These are phyloP conservation scores for Ramphastos sulfuratus DNA, from an alignment of 2,113 vertebrate species.

Conservation along the genomic window DNA sequence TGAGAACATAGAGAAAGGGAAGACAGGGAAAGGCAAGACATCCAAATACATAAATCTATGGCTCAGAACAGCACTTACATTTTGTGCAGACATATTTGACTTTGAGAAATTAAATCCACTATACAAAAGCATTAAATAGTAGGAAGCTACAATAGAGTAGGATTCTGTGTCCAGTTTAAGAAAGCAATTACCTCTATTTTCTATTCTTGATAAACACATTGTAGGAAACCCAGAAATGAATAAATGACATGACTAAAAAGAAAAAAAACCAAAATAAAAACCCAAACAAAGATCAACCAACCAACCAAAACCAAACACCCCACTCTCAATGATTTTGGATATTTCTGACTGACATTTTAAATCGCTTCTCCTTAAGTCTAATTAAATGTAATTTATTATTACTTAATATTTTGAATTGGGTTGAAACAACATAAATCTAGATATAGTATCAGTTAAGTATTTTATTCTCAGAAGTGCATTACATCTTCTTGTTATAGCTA, in stretches of 20 bases:
- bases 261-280: neutral
- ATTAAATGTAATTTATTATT: neutral
- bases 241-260: neutral
- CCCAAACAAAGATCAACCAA: neutral
- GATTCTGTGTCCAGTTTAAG: neutral
- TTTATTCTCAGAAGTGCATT: constrained; percentile 3
- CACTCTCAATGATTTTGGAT: neutral
- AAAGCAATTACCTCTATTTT: neutral
- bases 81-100: neutral
- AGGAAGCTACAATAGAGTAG: neutral
- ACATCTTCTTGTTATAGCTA: neutral
- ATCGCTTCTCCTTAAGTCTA: neutral
- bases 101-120: neutral
- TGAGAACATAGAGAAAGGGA: neutral
- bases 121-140: neutral
- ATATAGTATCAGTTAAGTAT: neutral
- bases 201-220: neutral
- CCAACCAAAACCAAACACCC: no score
- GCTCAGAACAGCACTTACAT: neutral
- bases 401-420: neutral
- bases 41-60: neutral
- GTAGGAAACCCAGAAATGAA: neutral
- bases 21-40: neutral
- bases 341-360: neutral
- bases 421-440: neutral